Evolutionary conservation across 2,888 invertebrate genomes (phyloP).

Genomic region (Chydorus sphaericus): DNA sequence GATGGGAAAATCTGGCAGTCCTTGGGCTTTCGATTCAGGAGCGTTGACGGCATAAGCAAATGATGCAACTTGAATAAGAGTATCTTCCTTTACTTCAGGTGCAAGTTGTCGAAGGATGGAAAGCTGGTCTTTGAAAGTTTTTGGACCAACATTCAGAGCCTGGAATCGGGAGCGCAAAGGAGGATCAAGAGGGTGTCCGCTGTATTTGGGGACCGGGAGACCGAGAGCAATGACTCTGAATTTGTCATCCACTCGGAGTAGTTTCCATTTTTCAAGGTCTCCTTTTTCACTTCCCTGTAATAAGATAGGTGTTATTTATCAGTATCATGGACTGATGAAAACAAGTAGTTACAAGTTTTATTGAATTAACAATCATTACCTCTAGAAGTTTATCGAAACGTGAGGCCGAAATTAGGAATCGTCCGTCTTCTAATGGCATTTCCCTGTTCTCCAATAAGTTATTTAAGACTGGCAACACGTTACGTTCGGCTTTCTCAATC

Average conservation of each 20-base stretch:
- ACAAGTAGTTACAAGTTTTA: too few species aligned
- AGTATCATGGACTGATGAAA: too few species aligned
- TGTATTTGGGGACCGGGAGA: conserved; percentile 69
- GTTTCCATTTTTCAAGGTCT: conserved; percentile 67
- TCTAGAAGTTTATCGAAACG: conserved; percentile 78
- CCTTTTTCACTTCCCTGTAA: conserved; percentile 58
- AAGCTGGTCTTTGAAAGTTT: conserved; percentile 48
- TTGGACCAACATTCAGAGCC: conserved; percentile 55
- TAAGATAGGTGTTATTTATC: too few species aligned
- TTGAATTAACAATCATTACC: conserved; percentile 33
- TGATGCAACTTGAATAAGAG: conserved; percentile 50
- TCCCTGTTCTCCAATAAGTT: conserved; percentile 93
- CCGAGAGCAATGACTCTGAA: conserved; percentile 90
- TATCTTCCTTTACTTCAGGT: conserved; percentile 38
- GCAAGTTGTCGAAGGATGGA: conserved; percentile 20
- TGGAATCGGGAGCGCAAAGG: conserved; percentile 90
- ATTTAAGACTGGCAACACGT: conserved; percentile 89
- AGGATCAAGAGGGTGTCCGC: conserved; percentile 88
- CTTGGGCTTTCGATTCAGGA: conserved; percentile 51
- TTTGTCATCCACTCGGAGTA: conserved; percentile 82
- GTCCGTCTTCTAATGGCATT: conserved; percentile 95
- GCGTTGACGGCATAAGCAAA: conserved; percentile 64
- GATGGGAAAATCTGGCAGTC: conserved; percentile 78
- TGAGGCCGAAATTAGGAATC: conserved; percentile 73
- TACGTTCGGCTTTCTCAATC: conserved; percentile 92